Conservation (phyloP, 92 coral and sea anemone genomes). For the Virgularia gustaviana region DNA sequence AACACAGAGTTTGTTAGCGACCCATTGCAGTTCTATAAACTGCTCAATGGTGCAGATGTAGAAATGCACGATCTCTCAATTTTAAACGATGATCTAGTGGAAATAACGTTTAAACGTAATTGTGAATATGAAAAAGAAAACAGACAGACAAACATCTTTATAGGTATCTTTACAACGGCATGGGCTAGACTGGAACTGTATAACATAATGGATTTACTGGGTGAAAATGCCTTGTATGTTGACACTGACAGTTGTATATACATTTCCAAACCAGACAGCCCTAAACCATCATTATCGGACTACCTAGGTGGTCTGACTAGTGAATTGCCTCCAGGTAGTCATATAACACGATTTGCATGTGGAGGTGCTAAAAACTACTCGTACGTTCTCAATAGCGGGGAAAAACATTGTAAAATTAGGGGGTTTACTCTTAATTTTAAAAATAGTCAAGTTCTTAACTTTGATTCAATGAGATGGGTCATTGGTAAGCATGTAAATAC, state of each 20-base stretch:
- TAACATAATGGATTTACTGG: constrained; percentile 24
- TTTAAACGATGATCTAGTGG: constrained; percentile 46
- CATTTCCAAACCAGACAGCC: constrained; percentile 15
- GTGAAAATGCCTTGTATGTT: constrained; percentile 26
- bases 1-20: constrained; percentile 36
- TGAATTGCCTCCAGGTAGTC: constrained; percentile 14
- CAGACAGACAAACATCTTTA: constrained; percentile 45
- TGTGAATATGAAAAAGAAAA: constrained; percentile 35
- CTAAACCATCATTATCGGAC: constrained; percentile 27
- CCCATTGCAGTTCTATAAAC: constrained; percentile 26
- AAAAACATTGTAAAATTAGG: constrained; percentile 18
- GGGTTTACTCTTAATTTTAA: constrained; percentile 40
- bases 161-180: constrained; percentile 54
- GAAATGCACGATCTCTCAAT: constrained; percentile 40
- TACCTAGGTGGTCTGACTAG: constrained; percentile 38
- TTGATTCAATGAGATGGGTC: constrained; percentile 31
- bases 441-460: constrained; percentile 20
- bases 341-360: constrained; percentile 6
- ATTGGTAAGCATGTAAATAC: no score
- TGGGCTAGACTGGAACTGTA: constrained; percentile 54
- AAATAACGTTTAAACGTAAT: constrained; percentile 44
- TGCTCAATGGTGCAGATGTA: constrained; percentile 35
- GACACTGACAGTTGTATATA: constrained; percentile 37
- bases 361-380: constrained; percentile 27
- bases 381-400: constrained; percentile 20